These are phyloP conservation scores for Canis aureus DNA, from an alignment of 2,113 vertebrate species.

Conservation along the genomic window DNA sequence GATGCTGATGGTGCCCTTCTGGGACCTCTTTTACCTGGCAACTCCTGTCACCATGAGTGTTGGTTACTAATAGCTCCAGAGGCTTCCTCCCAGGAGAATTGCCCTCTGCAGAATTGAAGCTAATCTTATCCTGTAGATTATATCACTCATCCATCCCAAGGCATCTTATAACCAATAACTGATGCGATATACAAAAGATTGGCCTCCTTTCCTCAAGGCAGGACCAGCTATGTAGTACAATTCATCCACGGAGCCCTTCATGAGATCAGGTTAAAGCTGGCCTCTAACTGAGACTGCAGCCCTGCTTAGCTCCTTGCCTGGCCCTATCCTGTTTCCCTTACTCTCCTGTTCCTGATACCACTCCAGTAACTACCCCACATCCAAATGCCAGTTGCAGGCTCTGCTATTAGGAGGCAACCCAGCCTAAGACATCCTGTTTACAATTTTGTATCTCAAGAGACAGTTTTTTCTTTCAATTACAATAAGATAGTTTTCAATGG, in stretches of 20 bases:
- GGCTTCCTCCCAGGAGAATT: background rate
- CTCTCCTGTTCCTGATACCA: conserved; percentile 9
- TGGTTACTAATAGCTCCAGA: background rate
- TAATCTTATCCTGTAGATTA: background rate
- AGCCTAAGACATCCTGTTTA: background rate
- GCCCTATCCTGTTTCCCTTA: background rate
- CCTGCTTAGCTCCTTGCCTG: background rate
- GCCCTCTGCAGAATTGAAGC: background rate
- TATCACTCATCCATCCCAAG: background rate
- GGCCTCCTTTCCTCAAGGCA: background rate
- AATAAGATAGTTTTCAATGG: background rate
- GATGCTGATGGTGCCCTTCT: too few relatives aligned
- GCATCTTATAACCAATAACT: background rate
- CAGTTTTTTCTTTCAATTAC: background rate
- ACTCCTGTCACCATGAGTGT: rapidly evolving
- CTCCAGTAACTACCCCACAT: background rate
- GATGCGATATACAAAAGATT: background rate
- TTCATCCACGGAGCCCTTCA: rapidly evolving
- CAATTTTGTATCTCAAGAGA: background rate
- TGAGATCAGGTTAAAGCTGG: background rate
- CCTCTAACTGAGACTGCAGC: background rate
- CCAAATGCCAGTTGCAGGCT: background rate
- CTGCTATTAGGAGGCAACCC: background rate
- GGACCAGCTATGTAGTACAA: background rate
- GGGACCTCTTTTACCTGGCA: background rate